phyloP scores from a whole-genome alignment of 2,113 vertebrate species.

The Periophthalmodon schlosseri region DNA sequence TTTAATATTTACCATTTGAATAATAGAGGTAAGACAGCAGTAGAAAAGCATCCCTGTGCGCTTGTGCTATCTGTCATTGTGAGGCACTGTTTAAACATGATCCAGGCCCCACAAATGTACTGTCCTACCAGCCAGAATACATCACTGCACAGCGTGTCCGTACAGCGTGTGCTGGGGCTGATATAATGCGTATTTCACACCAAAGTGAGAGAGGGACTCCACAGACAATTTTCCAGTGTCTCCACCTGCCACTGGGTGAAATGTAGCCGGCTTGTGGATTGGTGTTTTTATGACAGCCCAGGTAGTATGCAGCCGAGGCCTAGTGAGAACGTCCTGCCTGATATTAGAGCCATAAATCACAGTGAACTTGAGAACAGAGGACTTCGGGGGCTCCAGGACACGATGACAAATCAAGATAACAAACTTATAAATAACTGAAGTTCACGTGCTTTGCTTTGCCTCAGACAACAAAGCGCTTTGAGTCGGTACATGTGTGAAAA shows the following conservation, averaged over 20 bases:
- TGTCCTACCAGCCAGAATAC: constrained; percentile 18
- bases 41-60: not conserved
- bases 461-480: not conserved
- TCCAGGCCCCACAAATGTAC: not conserved
- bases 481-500: constrained; percentile 4
- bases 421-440: constrained; percentile 47
- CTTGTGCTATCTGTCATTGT: constrained; percentile 5
- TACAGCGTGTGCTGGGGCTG: constrained; percentile 14
- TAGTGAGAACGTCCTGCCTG: constrained; percentile 60
- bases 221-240: constrained; percentile 59
- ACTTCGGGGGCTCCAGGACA: constrained; percentile 47
- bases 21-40: not conserved
- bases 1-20: no score
- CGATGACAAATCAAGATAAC: constrained; percentile 60
- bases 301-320: constrained; percentile 49
- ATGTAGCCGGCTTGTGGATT: constrained; percentile 57
- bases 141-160: not conserved
- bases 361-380: constrained; percentile 59
- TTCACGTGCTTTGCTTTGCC: constrained; percentile 5
- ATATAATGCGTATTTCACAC: constrained; percentile 49
- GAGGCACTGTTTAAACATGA: constrained; percentile 2
- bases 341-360: constrained; percentile 76
- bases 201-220: constrained; percentile 35
- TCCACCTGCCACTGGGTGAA: constrained; percentile 58
- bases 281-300: constrained; percentile 68